Evolutionary conservation across 1,140 invertebrate genomes (phyloP).

Genomic region (Saxidomus purpurata): DNA sequence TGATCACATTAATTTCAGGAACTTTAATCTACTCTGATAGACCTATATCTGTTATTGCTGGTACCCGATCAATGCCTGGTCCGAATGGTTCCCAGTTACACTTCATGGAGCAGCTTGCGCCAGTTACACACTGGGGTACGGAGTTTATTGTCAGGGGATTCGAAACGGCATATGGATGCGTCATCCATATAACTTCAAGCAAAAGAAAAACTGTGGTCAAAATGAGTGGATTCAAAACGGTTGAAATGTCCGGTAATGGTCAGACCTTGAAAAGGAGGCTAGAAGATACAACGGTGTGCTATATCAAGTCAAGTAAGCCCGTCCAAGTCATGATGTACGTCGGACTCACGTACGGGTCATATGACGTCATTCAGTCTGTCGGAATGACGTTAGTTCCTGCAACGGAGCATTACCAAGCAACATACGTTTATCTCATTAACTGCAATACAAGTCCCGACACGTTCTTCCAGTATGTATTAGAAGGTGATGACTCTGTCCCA

Average conservation of each 20-base stretch:
- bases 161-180: not conserved
- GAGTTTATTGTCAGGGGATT: conserved; percentile 12
- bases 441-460: not conserved
- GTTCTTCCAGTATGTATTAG: conserved; percentile 18
- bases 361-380: not conserved
- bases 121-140: not conserved
- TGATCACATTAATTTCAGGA: too few relatives aligned
- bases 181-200: conserved; percentile 21
- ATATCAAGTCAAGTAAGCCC: conserved; percentile 7
- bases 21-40: conserved; percentile 3
- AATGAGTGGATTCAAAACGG: conserved; percentile 20
- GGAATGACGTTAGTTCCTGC: conserved; percentile 19
- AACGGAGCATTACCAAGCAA: not conserved
- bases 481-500: not conserved
- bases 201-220: not conserved
- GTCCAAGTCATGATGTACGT: conserved; percentile 31
- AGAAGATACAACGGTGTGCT: not conserved
- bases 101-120: conserved; percentile 29
- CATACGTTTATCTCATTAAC: not conserved
- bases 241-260: conserved; percentile 12
- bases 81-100: not conserved
- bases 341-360: conserved; percentile 19
- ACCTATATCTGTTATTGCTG: conserved; percentile 22
- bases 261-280: not conserved
- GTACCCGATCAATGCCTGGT: conserved; percentile 28